Evolutionary conservation across 2,113 vertebrate genomes (phyloP), one percentile per base, ranked within the genome.

Genomic region (Ginglymostoma cirratum): DNA sequence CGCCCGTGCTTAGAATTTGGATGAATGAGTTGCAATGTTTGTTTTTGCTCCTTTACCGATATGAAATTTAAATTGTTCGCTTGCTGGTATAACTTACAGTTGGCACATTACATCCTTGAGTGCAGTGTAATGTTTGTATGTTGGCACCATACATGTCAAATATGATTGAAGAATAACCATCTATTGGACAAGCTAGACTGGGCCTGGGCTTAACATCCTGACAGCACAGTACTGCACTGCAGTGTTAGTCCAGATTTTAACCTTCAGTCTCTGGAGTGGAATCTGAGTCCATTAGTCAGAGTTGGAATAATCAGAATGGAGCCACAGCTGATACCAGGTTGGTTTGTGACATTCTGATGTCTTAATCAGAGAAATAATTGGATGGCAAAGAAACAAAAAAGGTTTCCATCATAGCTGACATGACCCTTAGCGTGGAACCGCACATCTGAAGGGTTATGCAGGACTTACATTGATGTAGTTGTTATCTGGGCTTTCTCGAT

Each of bases 401-500:
- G 5, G 12, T 61, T 90, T 0, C 48, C 30, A 15, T 61, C 30
- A 3, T 8, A 61, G 27, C 14, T 65, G 14, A 90, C 34, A n/a
- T 34, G 30, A 30, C 52, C 14, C 14, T 90, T 14, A 12, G 38
- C 5, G 19, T 5, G 5, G 38, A 1, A 23, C 19, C 0, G 4
- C 19, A 38, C 2, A 38, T 83, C 17, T 21, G 80, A 83, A 83
- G 21, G 80, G 80, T 23, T 83, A 38, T 1, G 38, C 42, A 19
- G 38, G 3, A 48, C 97, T 96, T 87, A 99, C 99, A 97, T 99
- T 98, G 0, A 98, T 97, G 19, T 98, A 99, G 97, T 97, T 98
- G 96, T 98, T 98, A 97, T 99, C 99, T 0, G 99, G 99, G 87
- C 98, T 99, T 97, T 99, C 99, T 52, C 99, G 97, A 97, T 99